Conservation (phyloP, 2,888 invertebrate genomes). For the Adelphocoris suturalis region DNA sequence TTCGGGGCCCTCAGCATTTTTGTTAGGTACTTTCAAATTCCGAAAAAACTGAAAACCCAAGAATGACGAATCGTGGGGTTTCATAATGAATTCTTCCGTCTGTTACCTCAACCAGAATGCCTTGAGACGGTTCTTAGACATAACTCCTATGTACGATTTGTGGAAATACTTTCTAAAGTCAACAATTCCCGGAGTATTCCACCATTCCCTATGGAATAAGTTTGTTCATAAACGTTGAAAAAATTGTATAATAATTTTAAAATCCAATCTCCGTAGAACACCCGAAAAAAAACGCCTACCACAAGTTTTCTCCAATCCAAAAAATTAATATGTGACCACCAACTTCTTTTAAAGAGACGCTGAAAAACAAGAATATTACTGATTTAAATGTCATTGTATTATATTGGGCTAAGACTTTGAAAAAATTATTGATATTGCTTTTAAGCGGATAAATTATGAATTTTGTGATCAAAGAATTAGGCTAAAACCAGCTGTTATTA, state of each 20-base stretch:
- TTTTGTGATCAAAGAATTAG: conserved; percentile 74
- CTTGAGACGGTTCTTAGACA: not conserved
- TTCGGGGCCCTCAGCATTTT: not conserved
- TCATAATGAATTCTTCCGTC: not conserved
- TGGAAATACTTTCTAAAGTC: not conserved
- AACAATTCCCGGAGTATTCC: not conserved
- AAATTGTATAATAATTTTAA: not conserved
- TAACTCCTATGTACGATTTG: not conserved
- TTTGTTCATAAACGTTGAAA: not conserved
- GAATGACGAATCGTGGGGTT: not conserved
- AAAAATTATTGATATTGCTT: conserved; percentile 64
- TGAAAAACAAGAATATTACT: conserved; percentile 30
- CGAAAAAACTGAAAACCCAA: not conserved
- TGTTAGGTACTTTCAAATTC: not conserved
- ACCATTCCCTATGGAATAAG: not conserved
- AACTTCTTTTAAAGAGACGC: not conserved
- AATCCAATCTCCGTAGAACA: not conserved
- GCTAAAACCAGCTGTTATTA: conserved; percentile 69
- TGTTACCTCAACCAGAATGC: conserved; percentile 22
- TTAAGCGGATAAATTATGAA: conserved; percentile 67
- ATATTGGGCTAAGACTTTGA: conserved; percentile 72
- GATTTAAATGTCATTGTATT: conserved; percentile 69
- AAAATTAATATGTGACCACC: not conserved
- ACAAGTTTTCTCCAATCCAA: not conserved
- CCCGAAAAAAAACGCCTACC: not conserved